Percentiles rank a stretch among this genome's conserved stretches.
phyloP scores from a whole-genome alignment of 2,888 invertebrate genomes.

The Hydroisotoma schaefferi region DNA sequence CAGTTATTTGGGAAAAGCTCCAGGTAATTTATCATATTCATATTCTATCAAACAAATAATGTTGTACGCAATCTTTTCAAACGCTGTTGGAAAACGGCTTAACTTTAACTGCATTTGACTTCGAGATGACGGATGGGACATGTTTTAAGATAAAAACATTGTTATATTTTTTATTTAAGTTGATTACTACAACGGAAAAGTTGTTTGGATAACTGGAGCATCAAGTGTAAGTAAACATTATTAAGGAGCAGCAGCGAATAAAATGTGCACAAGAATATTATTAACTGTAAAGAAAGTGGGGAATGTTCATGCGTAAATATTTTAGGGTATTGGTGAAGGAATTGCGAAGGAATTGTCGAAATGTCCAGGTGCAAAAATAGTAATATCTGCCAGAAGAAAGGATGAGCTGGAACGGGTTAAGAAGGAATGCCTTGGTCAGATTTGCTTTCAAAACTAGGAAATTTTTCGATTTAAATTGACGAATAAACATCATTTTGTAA shows the following conservation, averaged over 20 bases:
- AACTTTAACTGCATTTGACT: no score
- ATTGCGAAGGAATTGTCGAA: constrained; percentile 66
- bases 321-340: constrained; percentile 47
- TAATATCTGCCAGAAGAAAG: constrained; percentile 65
- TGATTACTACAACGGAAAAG: constrained; percentile 8
- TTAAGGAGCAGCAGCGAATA: no score
- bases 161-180: background rate
- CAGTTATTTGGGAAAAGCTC: constrained; percentile 41
- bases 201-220: constrained; percentile 25
- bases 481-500: no score
- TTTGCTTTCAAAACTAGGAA: background rate
- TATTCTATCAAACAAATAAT: no score
- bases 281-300: no score
- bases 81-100: no score
- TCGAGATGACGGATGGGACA: no score
- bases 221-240: no score
- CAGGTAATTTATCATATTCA: constrained; percentile 30
- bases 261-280: no score
- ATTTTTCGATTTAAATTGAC: no score
- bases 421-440: constrained; percentile 55
- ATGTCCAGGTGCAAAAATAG: constrained; percentile 62
- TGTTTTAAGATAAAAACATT: background rate
- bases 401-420: constrained; percentile 65
- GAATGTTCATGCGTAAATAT: no score
- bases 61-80: no score